phyloP scores from a whole-genome alignment of 64 coral and sea anemone genomes.

The Trachythela sp. region DNA sequence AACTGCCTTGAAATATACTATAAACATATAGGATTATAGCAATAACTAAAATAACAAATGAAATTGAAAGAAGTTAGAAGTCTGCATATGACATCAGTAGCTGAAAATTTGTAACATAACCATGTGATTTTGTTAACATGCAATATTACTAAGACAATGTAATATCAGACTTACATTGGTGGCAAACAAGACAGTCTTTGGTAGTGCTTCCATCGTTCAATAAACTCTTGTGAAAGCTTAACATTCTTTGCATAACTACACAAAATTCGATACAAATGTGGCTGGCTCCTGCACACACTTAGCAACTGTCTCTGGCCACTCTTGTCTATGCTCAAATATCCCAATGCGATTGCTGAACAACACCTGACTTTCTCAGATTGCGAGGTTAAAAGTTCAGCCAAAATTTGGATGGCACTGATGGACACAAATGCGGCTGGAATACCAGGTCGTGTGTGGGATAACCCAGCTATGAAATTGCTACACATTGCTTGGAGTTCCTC shows the following conservation, averaged over 20 bases:
- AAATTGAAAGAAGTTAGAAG: background rate
- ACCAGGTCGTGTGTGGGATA: constrained; percentile 85
- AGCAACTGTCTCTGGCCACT: constrained; percentile 83
- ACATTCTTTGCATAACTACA: constrained; percentile 86
- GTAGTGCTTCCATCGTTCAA: constrained; percentile 94
- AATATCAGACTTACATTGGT: constrained; percentile 80
- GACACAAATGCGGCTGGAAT: constrained; percentile 91
- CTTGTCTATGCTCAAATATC: constrained; percentile 72
- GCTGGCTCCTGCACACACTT: constrained; percentile 75
- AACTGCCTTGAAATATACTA: too few species aligned
- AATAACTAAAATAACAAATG: background rate
- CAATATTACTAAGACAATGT: too few species aligned
- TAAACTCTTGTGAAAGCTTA: constrained; percentile 89
- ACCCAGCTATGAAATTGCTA: constrained; percentile 81
- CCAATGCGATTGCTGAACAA: constrained; percentile 78
- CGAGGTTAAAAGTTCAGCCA: constrained; percentile 75
- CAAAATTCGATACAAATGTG: constrained; percentile 81
- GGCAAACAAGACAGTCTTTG: constrained; percentile 74
- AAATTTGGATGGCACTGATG: constrained; percentile 64
- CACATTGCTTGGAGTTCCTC: constrained; percentile 71
- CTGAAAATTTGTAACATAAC: too few species aligned
- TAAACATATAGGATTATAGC: too few species aligned
- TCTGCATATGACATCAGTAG: too few species aligned
- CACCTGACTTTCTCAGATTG: constrained; percentile 73
- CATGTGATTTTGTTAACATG: too few species aligned